These are phyloP conservation scores for Plebejus melissa DNA, from an alignment of 2,888 invertebrate genomes.

Conservation along the genomic window DNA sequence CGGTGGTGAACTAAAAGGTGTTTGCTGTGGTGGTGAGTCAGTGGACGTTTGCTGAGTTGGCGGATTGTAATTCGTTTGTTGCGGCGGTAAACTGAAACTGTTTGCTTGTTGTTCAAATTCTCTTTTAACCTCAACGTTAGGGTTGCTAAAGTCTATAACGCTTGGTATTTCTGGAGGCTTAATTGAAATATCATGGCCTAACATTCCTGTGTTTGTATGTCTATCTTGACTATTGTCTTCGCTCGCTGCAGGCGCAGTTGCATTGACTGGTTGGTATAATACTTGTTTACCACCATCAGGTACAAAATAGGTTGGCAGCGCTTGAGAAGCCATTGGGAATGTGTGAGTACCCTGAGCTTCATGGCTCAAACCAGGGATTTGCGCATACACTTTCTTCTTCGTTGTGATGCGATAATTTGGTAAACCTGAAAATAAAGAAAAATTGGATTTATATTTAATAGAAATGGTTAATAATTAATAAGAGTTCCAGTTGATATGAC, in stretches of 20 bases:
- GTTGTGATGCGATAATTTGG: slow-evolving; percentile 82
- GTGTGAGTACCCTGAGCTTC: slow-evolving; percentile 39
- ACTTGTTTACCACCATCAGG: slow-evolving; percentile 31
- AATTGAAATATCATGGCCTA: neutral
- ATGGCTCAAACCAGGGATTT: slow-evolving; percentile 85
- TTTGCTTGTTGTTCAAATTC: neutral
- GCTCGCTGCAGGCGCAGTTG: neutral
- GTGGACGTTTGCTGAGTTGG: slow-evolving; percentile 49
- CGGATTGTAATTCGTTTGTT: neutral
- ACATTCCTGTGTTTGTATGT: neutral
- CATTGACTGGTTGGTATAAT: neutral
- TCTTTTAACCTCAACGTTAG: neutral
- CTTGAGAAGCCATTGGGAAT: slow-evolving; percentile 37
- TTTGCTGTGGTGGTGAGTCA: slow-evolving; percentile 23
- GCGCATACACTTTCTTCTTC: slow-evolving; percentile 86
- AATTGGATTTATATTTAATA: neutral
- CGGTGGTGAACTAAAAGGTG: slow-evolving; percentile 45
- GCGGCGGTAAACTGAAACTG: slow-evolving; percentile 10
- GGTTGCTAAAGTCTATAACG: neutral
- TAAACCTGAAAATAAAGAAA: slow-evolving; percentile 58
- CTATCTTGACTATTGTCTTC: neutral
- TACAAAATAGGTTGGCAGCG: slow-evolving; percentile 32
- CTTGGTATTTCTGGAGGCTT: slow-evolving; percentile 6
- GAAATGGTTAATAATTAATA: too few species aligned
- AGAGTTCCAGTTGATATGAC: neutral